Evolutionary conservation across 2,797 vertebrate genomes (phyloP).

Genomic region (Orientallactaga sibirica): DNA sequence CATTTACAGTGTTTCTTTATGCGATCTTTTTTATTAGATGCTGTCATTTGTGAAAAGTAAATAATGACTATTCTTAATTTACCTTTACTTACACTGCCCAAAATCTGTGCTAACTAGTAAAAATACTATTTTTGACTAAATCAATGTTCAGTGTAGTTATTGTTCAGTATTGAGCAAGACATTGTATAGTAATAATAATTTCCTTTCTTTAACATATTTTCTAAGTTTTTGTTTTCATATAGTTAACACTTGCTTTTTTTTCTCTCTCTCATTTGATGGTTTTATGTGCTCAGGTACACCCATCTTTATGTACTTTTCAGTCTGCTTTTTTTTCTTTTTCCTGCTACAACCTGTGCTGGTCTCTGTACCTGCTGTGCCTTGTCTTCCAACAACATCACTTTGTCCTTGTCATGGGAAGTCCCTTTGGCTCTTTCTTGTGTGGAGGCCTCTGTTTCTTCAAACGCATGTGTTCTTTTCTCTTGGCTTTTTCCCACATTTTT

Average conservation of each 20-base stretch:
- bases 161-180: not conserved
- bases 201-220: not conserved
- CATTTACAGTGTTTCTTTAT: not conserved
- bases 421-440: too few relatives aligned
- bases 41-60: not conserved
- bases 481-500: too few relatives aligned
- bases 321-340: too few relatives aligned
- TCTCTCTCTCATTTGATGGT: not conserved
- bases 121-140: not conserved
- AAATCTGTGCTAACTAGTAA: not conserved
- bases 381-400: too few relatives aligned
- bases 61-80: not conserved
- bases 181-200: not conserved
- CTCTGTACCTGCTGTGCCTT: too few relatives aligned
- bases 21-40: too few relatives aligned
- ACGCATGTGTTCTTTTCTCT: too few relatives aligned
- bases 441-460: too few relatives aligned
- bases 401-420: too few relatives aligned
- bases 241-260: not conserved
- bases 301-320: too few relatives aligned
- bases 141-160: not conserved
- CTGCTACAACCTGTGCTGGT: too few relatives aligned
- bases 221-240: conserved; percentile 9
- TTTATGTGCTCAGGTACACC: too few relatives aligned
- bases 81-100: not conserved